Base-by-base conservation (phyloP, 2,888 invertebrate species). In the Lasiommata megera region DNA sequence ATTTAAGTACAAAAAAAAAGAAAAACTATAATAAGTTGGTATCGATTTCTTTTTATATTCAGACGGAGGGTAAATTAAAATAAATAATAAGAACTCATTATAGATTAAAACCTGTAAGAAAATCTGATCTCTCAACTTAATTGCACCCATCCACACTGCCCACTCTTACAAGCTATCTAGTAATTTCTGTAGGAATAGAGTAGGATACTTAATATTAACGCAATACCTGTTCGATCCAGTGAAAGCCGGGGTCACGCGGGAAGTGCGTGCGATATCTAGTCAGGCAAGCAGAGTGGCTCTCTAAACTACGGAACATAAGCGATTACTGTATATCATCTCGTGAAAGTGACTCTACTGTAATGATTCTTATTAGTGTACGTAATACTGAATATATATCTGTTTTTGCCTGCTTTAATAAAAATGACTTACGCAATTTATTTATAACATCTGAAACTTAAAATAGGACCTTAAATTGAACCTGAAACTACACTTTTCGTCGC, bases 211-310 rank as follows among this genome's bases (percentile, higher is more conserved):
- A 37, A 50, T 7, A 50, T 29, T 40, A 11, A 34, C 28, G 43
- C 23, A 34, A 53, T 16, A 54, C 46, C 54, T 54, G 46, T 17
- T 36, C 29, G 47, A 37, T 23, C 29, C 31, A 58, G 63, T 55
- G 64, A 64, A 64, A 64, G 64, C 58, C 16, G 16, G 62, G 76
- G 77, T 78, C 77, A 75, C 56, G 66, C 66, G 71, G 76, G 78
- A 77, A 76, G 71, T 71, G 73, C 71, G 74, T 72, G 71, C 67
- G 69, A 71, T 67, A 67, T 67, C 62, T 70, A 69, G 68, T 68
- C 67, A 67, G 65, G 62, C 64, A 61, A 66, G 64, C 65, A 59
- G 23, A 23, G 23, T 63, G 57, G 47, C 64, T 65, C 66, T 72
- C 73, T 74, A 72, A 76, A 68, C 69, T 65, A 64, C 64, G 56